phyloP scores from a whole-genome alignment of 2,797 vertebrate species.

The Leptoclinus maculatus region DNA sequence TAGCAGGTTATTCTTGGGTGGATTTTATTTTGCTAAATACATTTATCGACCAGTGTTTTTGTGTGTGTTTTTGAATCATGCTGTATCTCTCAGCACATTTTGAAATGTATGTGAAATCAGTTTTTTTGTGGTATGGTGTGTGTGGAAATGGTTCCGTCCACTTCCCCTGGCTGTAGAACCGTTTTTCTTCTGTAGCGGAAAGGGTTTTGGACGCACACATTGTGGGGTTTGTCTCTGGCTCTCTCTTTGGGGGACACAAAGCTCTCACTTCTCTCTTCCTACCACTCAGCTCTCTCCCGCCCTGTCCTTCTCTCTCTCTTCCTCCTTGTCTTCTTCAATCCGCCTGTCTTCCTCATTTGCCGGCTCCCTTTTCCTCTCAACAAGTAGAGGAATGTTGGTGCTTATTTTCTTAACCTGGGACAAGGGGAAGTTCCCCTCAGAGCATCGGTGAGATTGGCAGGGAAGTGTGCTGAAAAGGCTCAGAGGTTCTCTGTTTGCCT shows the following conservation, averaged over 20 bases:
- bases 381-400: slow-evolving; percentile 67
- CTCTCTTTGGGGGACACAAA: slow-evolving; percentile 31
- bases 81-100: background rate
- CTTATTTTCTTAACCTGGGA: slow-evolving; percentile 75
- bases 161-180: slow-evolving; percentile 26
- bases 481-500: slow-evolving; percentile 52
- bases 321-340: background rate
- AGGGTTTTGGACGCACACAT: slow-evolving; percentile 39
- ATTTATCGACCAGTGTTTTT: slow-evolving; percentile 23
- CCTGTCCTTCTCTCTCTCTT: slow-evolving; percentile 2
- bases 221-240: slow-evolving; percentile 50
- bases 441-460: slow-evolving; percentile 70
- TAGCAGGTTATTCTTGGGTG: background rate
- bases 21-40: background rate
- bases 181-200: slow-evolving; percentile 30
- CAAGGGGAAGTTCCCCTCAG: slow-evolving; percentile 41
- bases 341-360: slow-evolving; percentile 65
- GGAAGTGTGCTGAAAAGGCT: slow-evolving; percentile 59
- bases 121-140: slow-evolving; percentile 42
- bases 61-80: background rate
- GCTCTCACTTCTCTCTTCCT: slow-evolving; percentile 28
- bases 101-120: slow-evolving; percentile 33
- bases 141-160: slow-evolving; percentile 25
- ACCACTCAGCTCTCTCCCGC: slow-evolving; percentile 23
- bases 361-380: slow-evolving; percentile 47